Evolutionary conservation across 2,888 invertebrate species (phyloP).

Genomic region (Ornithoptera alexandrae): DNA sequence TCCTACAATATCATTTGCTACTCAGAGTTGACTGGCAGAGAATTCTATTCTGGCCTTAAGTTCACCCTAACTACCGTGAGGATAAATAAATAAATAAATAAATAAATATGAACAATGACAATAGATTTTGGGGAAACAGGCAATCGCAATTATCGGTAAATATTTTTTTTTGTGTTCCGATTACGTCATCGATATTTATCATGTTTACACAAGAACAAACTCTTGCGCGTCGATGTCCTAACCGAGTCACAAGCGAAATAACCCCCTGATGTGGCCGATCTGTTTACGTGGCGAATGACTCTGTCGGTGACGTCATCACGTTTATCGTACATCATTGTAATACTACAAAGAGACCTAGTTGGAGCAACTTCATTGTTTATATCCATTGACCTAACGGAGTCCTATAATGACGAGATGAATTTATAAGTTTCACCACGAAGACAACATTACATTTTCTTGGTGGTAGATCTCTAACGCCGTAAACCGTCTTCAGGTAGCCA

Average conservation of each 20-base stretch:
- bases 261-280: constrained; percentile 14
- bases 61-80: too few relatives aligned
- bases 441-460: too few relatives aligned
- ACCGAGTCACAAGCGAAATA: constrained; percentile 6
- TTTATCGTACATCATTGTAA: background rate
- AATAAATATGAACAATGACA: too few relatives aligned
- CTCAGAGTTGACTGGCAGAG: too few relatives aligned
- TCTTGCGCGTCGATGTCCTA: constrained; percentile 9
- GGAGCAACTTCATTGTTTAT: background rate
- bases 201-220: constrained; percentile 2
- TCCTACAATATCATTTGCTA: too few relatives aligned
- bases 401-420: background rate
- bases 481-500: too few relatives aligned
- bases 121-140: too few relatives aligned
- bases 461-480: too few relatives aligned
- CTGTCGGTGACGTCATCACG: constrained; percentile 18
- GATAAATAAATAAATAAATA: too few relatives aligned
- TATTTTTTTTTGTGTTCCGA: background rate
- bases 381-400: background rate
- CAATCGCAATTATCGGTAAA: background rate
- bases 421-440: background rate
- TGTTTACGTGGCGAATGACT: constrained; percentile 23
- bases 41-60: too few relatives aligned
- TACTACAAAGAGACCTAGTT: background rate
- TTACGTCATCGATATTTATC: constrained; percentile 13